phyloP scores from a whole-genome alignment of 2,797 vertebrate species.

The Steatocranus sp. region DNA sequence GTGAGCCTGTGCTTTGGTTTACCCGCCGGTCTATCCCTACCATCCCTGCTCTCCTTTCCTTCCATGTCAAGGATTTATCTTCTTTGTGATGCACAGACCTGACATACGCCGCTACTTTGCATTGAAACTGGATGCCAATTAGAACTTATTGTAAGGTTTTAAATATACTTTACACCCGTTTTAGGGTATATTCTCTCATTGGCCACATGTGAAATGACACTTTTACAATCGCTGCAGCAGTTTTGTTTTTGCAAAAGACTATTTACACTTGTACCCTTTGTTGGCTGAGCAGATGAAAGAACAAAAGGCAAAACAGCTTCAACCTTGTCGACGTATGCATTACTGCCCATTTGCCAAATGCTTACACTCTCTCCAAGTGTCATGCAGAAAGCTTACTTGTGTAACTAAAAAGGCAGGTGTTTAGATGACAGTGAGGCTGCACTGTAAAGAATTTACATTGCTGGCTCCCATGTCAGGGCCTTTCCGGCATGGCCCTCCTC shows the following conservation, averaged over 20 bases:
- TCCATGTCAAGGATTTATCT: not conserved
- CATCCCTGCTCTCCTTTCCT: not conserved
- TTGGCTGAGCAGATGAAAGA: not conserved
- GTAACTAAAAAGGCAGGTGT: not conserved
- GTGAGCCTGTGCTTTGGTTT: slow-evolving; percentile 49
- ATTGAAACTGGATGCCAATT: not conserved
- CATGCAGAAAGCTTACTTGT: not conserved
- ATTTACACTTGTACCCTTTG: not conserved
- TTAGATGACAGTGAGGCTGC: not conserved
- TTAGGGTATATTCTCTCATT: not conserved
- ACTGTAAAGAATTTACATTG: not conserved
- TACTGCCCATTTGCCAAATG: not conserved
- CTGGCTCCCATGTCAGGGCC: slow-evolving; percentile 1
- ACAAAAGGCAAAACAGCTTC: not conserved
- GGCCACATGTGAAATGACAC: not conserved
- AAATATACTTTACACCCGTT: not conserved
- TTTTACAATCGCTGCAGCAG: not conserved
- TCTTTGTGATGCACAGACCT: not conserved
- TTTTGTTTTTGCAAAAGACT: not conserved
- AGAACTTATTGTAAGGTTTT: not conserved
- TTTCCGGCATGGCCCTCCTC: slow-evolving; percentile 16
- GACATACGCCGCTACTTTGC: not conserved
- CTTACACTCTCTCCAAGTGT: not conserved
- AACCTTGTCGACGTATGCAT: not conserved
- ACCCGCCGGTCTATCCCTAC: not conserved